Evolutionary conservation across 2,888 invertebrate genomes (phyloP), one percentile per base, ranked within the genome.

Genomic region (Dryobotodes eremita): DNA sequence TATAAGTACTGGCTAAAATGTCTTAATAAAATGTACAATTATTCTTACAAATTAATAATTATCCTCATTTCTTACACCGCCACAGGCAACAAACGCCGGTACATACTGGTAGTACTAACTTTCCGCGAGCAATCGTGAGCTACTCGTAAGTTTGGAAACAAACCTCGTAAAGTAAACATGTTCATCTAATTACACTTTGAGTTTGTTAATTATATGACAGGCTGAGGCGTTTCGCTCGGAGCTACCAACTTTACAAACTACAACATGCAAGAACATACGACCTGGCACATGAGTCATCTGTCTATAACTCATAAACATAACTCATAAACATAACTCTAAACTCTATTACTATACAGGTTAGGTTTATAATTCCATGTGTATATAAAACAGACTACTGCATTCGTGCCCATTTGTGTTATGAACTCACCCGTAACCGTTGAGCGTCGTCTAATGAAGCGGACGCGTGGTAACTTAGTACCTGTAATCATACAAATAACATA

Each of bases 391-490:
- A 76, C 83, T 61, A 75, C 55, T 77, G 84, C 48, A 80, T 48
- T 69, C 59, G 55, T 76, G 71, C 61, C 72, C 36, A 80, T 86
- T 89, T 77, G 79, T 77, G 36, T 70, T 80, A 73, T 77, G 71
- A 87, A 97, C 98, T 97, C 97, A 98, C 98, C 97, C 98, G 98
- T 94, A 99, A 97, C 94, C 98, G 97, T 93, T 98, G 98, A 75
- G 99, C 99, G 95, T 99, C 99, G 92, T 99, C 99, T 89, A 98
- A 94, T 80, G 98, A 98, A 78, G 99, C 99, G 55, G 99, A 98
- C 76, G 99, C 99, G 96, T 99, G 99, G 97, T 99, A 99, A 94
- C 99, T 99, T 90, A 99, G 97, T 87, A 97, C 97, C 97, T 97
- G 96, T 65, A 96, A 94, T 80, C 68, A 83, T 71, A 88, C 42